Base-by-base conservation (phyloP, 2,797 vertebrate genomes). In the Cossypha heuglini region DNA sequence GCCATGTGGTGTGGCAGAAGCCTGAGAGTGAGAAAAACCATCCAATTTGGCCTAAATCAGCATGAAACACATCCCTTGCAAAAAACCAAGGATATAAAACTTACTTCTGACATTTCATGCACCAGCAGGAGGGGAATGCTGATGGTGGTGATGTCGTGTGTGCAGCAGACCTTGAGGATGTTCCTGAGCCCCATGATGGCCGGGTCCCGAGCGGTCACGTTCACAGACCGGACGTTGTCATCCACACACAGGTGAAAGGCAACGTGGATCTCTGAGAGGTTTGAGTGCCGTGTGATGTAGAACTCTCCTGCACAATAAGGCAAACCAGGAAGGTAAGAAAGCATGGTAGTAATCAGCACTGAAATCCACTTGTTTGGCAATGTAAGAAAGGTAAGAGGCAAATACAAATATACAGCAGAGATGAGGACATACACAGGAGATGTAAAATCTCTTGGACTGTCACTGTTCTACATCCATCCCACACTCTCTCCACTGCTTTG, bases 101-200 rank as follows among this genome's bases (percentile, higher is more conserved):
- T 98, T 92, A 99, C 99, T 98, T 99, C 99, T 5, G 99, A 99
- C 99, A 99, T 99, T 85, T 99, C 99, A 8, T 99, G 99, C 62
- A 99, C 99, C 79, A 99, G 97, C 66, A 99, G 97, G 90, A 99
- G 98, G 16, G 99, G 99, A 61, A 99, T 97, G 38, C 99, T 99
- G 94, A 99, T 98, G 9, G 99, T 99, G 73, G 99, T 99, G 97
- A 99, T 96, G 93, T 99, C 99, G 0, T 99, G 99, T 2, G 99
- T 99, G 88, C 99, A 99, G 98, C 99, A 99, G 51, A 99, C 99
- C 96, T 99, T 99, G 89, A 99, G 98, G 90, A 99, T 99, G 97
- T 99, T 99, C n/a, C 99, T 98, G 77, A 99, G 97, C 21, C 99
- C 99, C 99, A 99, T 99, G 86, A 99, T 99, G 74, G 99, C 99